Conservation (phyloP, 2,888 invertebrate genomes). For the Oligia strigilis region DNA sequence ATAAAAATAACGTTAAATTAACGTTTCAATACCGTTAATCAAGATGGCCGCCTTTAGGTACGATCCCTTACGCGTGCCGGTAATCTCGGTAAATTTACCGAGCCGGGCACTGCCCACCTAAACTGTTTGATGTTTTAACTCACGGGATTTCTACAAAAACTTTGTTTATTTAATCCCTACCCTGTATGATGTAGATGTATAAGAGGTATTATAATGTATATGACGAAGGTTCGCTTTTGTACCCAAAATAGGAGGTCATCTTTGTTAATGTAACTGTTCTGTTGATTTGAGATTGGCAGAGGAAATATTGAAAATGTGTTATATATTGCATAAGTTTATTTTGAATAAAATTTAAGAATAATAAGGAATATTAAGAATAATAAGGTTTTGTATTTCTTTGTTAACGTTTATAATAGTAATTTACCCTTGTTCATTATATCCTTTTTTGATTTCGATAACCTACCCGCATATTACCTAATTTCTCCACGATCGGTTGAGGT, state of each 20-base stretch:
- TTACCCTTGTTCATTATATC: neutral
- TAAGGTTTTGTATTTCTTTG: neutral
- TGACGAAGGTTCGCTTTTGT: constrained; percentile 38
- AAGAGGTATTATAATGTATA: constrained; percentile 41
- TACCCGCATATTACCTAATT: neutral
- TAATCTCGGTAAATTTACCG: constrained; percentile 85
- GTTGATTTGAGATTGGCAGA: neutral
- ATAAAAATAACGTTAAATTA: constrained; percentile 22
- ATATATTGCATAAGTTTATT: neutral
- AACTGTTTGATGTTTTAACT: constrained; percentile 87
- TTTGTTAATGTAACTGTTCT: constrained; percentile 12
- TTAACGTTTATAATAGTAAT: neutral
- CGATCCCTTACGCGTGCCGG: constrained; percentile 77
- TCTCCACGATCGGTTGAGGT: neutral
- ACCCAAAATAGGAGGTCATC: constrained; percentile 21
- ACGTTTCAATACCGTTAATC: constrained; percentile 65
- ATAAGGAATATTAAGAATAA: neutral
- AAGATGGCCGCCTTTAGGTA: constrained; percentile 68
- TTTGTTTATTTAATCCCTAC: constrained; percentile 84
- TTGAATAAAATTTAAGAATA: neutral
- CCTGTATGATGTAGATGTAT: constrained; percentile 61
- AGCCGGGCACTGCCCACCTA: constrained; percentile 71
- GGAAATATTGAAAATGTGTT: neutral
- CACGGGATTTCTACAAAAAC: constrained; percentile 78
- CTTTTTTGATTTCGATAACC: neutral